Evolutionary conservation across 2,797 vertebrate species (phyloP), one percentile per base, ranked within the genome.

Genomic region (Galaxias olidus): DNA sequence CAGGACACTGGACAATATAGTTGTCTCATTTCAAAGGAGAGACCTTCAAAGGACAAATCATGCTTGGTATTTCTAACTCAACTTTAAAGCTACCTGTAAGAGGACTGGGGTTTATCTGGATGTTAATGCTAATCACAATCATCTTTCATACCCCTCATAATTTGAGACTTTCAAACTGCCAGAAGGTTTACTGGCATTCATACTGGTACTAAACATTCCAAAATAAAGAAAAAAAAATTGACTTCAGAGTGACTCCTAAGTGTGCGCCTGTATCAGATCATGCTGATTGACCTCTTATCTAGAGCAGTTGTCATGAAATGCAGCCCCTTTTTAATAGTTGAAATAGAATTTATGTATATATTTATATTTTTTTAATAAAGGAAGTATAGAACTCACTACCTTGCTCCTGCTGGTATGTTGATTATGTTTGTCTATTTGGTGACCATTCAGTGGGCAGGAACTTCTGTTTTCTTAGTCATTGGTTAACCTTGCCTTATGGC

Each of bases 181-280:
- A 84, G 89, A 87, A 79, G 81, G 88, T 91, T 88, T 85, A 81
- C 90, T 89, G 87, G 89, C 83, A 74, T 85, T 89, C 87, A 91
- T 88, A 91, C 88, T 91, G 88, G 90, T 91, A 91, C 87, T 90
- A 90, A 93, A 92, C 92, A 93, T 93, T 92, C 91, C 90, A 92
- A 92, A 92, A 91, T 89, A 90, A 91, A 83, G 88, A 89, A 85
- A 87, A 88, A 86, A 74, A 88, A 85, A 70, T 86, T 85, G 85
- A 89, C 59, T 40, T 51, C 69, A 69, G 71, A 63, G 90, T 90
- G 91, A 90, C 89, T 90, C 89, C 88, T 89, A 91, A 90, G 89
- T 91, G 90, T 93, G 89, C 88, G 88, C 90, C 91, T 93, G 89
- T 91, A 92, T 91, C 86, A 90, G 88, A 90, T 90, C 86, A 91